These are phyloP conservation scores for Drosophila kurseongensis DNA, from an alignment of 1,140 invertebrate genomes.

Conservation along the genomic window DNA sequence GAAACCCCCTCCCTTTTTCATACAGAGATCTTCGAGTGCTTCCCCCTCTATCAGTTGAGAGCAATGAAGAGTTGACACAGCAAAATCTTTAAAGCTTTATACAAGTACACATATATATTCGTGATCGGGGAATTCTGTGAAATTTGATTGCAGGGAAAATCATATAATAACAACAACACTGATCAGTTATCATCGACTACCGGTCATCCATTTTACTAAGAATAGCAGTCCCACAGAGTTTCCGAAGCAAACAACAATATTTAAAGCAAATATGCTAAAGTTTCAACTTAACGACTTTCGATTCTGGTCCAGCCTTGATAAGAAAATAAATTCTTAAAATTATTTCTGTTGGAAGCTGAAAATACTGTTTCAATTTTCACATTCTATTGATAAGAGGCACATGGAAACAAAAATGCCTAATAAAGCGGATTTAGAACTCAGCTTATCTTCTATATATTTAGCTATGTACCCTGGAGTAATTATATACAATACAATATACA, in stretches of 20 bases:
- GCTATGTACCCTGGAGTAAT: not conserved
- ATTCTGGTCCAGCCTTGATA: slow-evolving; percentile 41
- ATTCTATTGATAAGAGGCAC: slow-evolving; percentile 43
- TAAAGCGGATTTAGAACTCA: slow-evolving; percentile 33
- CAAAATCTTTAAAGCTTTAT: slow-evolving; percentile 26
- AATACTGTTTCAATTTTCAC: slow-evolving; percentile 42
- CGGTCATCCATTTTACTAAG: slow-evolving; percentile 12
- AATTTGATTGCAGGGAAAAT: slow-evolving; percentile 20
- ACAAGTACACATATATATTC: slow-evolving; percentile 6
- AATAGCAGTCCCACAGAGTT: slow-evolving; percentile 6
- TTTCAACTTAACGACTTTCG: slow-evolving; percentile 21
- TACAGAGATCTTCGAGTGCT: slow-evolving; percentile 48
- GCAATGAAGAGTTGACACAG: slow-evolving; percentile 41
- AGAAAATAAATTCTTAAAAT: slow-evolving; percentile 41
- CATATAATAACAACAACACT: slow-evolving; percentile 2
- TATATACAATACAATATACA: not conserved
- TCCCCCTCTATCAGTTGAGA: slow-evolving; percentile 46
- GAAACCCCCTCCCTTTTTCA: slow-evolving; percentile 23
- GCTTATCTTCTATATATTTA: slow-evolving; percentile 32
- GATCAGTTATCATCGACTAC: not conserved
- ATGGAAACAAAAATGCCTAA: slow-evolving; percentile 45
- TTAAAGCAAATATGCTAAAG: slow-evolving; percentile 16
- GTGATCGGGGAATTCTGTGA: slow-evolving; percentile 33
- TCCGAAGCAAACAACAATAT: not conserved
- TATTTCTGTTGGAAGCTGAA: slow-evolving; percentile 23